These are phyloP conservation scores for Drosophila multiciliata DNA, from an alignment of 2,888 invertebrate species.

Conservation along the genomic window DNA sequence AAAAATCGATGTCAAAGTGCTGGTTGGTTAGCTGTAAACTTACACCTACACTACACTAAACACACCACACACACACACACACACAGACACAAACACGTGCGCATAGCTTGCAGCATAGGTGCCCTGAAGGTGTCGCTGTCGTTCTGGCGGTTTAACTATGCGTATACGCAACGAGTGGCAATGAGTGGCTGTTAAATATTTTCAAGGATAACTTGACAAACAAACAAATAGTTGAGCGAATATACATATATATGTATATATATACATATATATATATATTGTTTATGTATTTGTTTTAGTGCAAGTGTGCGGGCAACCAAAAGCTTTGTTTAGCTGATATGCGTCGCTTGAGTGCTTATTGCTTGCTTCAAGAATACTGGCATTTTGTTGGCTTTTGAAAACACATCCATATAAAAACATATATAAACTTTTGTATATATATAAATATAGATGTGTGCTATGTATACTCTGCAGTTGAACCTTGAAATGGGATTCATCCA, in stretches of 20 bases:
- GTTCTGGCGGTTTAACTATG: constrained; percentile 72
- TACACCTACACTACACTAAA: constrained; percentile 32
- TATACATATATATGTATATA: neutral
- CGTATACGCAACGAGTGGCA: constrained; percentile 71
- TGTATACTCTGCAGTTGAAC: constrained; percentile 34
- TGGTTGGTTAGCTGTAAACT: constrained; percentile 66
- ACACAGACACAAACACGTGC: constrained; percentile 5
- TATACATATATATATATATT: neutral
- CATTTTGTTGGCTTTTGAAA: constrained; percentile 46
- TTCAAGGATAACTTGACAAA: constrained; percentile 76
- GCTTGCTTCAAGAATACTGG: constrained; percentile 59
- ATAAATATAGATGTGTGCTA: neutral
- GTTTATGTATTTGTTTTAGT: constrained; percentile 5
- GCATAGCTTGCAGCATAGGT: constrained; percentile 44
- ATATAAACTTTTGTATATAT: neutral
- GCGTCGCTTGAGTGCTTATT: constrained; percentile 62
- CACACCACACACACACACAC: constrained; percentile 6
- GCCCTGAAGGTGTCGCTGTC: constrained; percentile 69
- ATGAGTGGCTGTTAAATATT: constrained; percentile 77
- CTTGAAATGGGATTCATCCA: constrained; percentile 68
- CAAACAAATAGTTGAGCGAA: constrained; percentile 56
- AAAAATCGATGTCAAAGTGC: constrained; percentile 77
- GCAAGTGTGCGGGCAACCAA: constrained; percentile 38
- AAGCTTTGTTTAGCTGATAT: constrained; percentile 63
- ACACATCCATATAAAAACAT: neutral